Evolutionary conservation across 2,888 invertebrate species (phyloP), one percentile per base, ranked within the genome.

Genomic region (Antheraea yamamai): DNA sequence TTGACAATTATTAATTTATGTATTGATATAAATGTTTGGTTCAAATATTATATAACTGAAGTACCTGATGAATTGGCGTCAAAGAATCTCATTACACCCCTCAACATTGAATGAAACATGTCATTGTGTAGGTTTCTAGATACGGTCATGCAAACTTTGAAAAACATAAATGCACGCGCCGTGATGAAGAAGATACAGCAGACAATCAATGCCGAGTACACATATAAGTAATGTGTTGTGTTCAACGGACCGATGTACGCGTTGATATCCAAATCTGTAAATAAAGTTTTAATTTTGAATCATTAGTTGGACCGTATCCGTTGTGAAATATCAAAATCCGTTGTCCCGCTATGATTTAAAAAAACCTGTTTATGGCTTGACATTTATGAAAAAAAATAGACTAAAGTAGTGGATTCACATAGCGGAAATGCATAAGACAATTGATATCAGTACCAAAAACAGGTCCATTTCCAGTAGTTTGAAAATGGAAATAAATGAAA

Each of bases 11-110:
- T 55, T 55, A 18, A 55, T 55, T 18, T 0, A 55, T 4, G 52
- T 18, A 55, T 55, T 55, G 20, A 55, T 55, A 20, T n/a, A 6
- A 55, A 55, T 7, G 18, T 6, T 20, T 55, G 4, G 18, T 55
- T 4, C 7, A 61, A 61, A 66, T 68, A 68, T 68, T 68, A 72
- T 52, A 73, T 72, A 39, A 72, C 1, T 64, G 39, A 18, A 4
- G 58, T 90, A 95, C 97, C 97, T 77, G 97, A 96, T 1, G 98
- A 97, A 92, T 98, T 98, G 0, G 95, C 96, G 83, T 98, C 97
- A 87, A 98, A 99, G 94, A 99, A 99, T 23, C 96, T 91, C 96
- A 98, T 97, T 0, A 97, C 97, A 0, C 97, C 96, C 78, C 96
- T 95, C 10, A 98, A 93, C 83, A 98, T 95, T 73, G 97, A 96